phyloP scores from a whole-genome alignment of 2,888 invertebrate genomes.

The Eucera pruinosa region DNA sequence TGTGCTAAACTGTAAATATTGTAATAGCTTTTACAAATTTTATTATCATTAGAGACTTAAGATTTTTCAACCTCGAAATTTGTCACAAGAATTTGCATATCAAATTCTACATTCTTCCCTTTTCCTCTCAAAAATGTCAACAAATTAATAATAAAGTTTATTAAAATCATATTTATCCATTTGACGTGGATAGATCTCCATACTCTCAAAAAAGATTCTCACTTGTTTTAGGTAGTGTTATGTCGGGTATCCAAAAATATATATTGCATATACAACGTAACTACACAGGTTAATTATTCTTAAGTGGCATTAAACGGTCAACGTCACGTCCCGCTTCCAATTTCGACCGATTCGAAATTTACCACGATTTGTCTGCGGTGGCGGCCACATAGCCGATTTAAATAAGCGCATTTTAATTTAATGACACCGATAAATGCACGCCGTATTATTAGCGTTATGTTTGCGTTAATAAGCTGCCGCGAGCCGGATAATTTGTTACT shows the following conservation, averaged over 20 bases:
- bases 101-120: no score
- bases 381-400: slow-evolving; percentile 36
- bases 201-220: no score
- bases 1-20: no score
- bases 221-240: no score
- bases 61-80: no score
- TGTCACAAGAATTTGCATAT: no score
- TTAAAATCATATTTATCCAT: neutral
- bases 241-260: no score
- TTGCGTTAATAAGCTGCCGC: slow-evolving; percentile 46
- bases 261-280: neutral
- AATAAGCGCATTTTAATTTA: slow-evolving; percentile 61
- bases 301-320: slow-evolving; percentile 37
- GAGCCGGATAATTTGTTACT: slow-evolving; percentile 43
- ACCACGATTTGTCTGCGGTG: slow-evolving; percentile 59
- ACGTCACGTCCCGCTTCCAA: slow-evolving; percentile 24
- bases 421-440: slow-evolving; percentile 54
- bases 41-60: no score
- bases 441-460: slow-evolving; percentile 47
- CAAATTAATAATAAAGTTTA: no score
- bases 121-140: no score
- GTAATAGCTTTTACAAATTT: no score
- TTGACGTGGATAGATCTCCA: neutral
- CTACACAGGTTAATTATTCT: slow-evolving; percentile 45
- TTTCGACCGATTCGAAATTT: slow-evolving; percentile 43